Evolutionary conservation across 2,888 invertebrate species (phyloP), one percentile per base, ranked within the genome.

Genomic region (Nysson spinosus): DNA sequence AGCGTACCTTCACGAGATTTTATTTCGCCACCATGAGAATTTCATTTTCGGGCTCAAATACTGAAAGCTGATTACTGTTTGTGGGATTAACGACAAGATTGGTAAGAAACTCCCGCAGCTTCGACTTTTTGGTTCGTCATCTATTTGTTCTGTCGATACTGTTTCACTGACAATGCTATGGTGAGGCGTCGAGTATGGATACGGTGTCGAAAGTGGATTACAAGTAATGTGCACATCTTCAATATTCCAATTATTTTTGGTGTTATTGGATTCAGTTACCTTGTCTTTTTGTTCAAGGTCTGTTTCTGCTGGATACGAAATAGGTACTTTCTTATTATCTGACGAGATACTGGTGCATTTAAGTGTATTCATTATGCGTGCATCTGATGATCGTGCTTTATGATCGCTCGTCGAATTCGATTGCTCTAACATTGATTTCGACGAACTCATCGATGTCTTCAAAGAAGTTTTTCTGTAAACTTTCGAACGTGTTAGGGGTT

Each of bases 11-110:
- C 91, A 91, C 89, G 91, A 91, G 78, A 91, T 91, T 84, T 91
- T 91, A 75, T 91, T 91, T 46, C 91, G 89, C 91, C 91, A 91
- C 91, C 91, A 91, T 44, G 90, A 90, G 81, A 90, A 90, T 78
- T 91, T 88, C 81, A 90, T 89, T 80, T 90, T 88, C 60, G 90
- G 90, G 57, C 86, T 87, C 12, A 85, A 82, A 69, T 87, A 86
- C 49, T 87, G 86, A 49, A 86, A 83, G 66, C 85, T 83, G 58
- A 84, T 77, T 40, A 85, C 79, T 30, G 84, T 84, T 47, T 85
- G 84, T 2, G 87, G 86, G 34, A 87, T 83, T 19, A 86, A 61
- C 14, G 85, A 82, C 22, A 86, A 67, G 22, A 86, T 85, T 6
- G 86, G 85, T 49, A 86, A 52, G 57, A 86, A 86, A 60, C 83